Evolutionary conservation across 2,797 vertebrate species (phyloP), one percentile per base, ranked within the genome.

Genomic region (Morus bassanus): DNA sequence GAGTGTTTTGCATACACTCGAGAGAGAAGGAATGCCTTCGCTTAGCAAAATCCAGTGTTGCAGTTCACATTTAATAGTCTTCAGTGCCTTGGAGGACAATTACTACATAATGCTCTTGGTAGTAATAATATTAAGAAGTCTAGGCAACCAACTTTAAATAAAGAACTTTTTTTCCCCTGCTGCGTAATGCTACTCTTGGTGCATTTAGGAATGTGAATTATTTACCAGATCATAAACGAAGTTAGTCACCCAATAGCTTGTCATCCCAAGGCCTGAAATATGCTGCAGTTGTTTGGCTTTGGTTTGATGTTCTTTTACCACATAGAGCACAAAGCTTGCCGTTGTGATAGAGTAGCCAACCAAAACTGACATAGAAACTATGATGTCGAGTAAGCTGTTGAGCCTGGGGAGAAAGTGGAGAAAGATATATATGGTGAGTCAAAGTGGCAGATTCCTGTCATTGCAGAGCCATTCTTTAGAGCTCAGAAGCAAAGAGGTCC

Each of bases 221-320:
- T 97, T 98, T 98, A 99, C 99, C 98, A 99, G 98, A 97, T 99
- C 99, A 75, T 99, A 99, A 93, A 99, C 48, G 98, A 99, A 99
- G 98, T 99, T 99, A 67, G 99, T 98, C 82, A 98, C 94, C 99
- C 99, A 99, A 97, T 99, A 99, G 95, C 98, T 98, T 23, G 98
- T 98, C 96, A 99, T 99, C 3, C 99, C 98, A 24, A 99, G 96
- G 94, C 99, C 99, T 22, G 99, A 99, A 80, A 99, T 99, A 97
- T 99, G 99, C 96, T 99, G 99, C 82, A 99, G 97, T 94, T 98
- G 98, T 96, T 99, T 99, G 95, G 98, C 98, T 91, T 99, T 99
- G 28, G 97, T 99, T 96, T 99, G 98, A 95, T 99, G 98, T 86
- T 99, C 99, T 72, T 93, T 98, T 41, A 99, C 99, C 75, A 99